Evolutionary conservation across 2,113 vertebrate genomes (phyloP).

Genomic region (Coturnix japonica): DNA sequence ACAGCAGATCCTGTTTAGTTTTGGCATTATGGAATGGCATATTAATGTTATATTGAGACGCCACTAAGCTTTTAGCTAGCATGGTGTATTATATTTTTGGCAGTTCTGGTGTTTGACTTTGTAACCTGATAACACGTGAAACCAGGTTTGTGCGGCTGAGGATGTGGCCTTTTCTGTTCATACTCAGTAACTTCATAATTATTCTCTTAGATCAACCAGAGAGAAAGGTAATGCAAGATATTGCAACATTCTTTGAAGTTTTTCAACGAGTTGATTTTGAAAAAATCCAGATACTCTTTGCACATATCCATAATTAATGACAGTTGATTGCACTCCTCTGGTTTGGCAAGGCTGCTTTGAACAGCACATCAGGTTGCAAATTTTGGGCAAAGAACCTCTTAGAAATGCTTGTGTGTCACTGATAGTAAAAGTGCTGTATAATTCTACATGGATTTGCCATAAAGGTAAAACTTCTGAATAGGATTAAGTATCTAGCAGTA

Average conservation of each 20-base stretch:
- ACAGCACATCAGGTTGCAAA: neutral
- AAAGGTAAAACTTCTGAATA: neutral
- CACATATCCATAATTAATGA: neutral
- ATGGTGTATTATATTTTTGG: neutral
- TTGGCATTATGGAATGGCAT: neutral
- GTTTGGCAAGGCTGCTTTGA: conserved; percentile 3
- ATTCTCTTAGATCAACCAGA: neutral
- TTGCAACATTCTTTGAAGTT: neutral
- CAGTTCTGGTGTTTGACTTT: neutral
- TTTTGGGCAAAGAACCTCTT: neutral
- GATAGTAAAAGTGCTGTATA: neutral
- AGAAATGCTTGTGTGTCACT: neutral
- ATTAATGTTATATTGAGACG: neutral
- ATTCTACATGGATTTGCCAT: neutral
- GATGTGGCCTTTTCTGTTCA: neutral
- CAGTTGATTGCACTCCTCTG: neutral
- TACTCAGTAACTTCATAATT: neutral
- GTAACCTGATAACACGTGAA: neutral
- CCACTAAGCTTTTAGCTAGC: neutral
- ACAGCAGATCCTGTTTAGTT: neutral
- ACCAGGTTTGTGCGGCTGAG: neutral
- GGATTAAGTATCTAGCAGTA: neutral
- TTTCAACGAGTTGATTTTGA: neutral
- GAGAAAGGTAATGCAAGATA: neutral
- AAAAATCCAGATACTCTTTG: neutral